Evolutionary conservation across 2,113 vertebrate genomes (phyloP), one percentile per base, ranked within the genome.

Genomic region (Cyanoderma ruficeps): DNA sequence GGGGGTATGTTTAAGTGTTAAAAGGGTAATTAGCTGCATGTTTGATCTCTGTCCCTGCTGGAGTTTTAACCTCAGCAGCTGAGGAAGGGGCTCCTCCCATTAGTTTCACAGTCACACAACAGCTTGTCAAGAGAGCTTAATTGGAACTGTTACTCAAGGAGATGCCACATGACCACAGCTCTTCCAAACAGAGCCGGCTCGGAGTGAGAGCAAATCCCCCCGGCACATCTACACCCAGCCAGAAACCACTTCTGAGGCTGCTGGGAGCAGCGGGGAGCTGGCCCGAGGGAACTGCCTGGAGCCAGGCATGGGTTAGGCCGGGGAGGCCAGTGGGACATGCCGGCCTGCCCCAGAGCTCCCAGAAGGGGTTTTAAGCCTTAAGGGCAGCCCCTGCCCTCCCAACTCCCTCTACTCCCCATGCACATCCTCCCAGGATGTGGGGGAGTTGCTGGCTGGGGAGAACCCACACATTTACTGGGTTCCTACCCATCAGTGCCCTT

Each of bases 221-320:
- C 52, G 0, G 88, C 94, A 91, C 89, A 93, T 79, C 95, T 74
- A 93, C 85, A 88, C 85, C 91, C 94, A 90, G 89, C 65, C 96
- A 94, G 91, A 97, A 97, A 96, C 72, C 96, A 97, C 94, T 97
- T 97, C 78, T 94, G 95, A 97, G 91, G 97, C 93, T 75, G 83
- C 91, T 75, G 70, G 37, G 91, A 89, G 87, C 94, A 84, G 95
- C 27, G 2, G 95, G 93, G 95, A 96, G 60, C 83, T 95, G 92
- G 68, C 74, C 80, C 4, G 10, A 90, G 92, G 89, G 92, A 96
- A 20, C 68, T 74, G 92, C 88, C 90, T 92, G 91, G 90, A 94
- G 93, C 92, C 12, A 27, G 94, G 53, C 12, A 5, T 35, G 83
- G 92, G 82, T 53, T 50, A 19, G 47, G 9, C 23, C 21, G 13